These are phyloP conservation scores for Charaxes varanes DNA, from an alignment of 1,140 invertebrate species.

Conservation along the genomic window DNA sequence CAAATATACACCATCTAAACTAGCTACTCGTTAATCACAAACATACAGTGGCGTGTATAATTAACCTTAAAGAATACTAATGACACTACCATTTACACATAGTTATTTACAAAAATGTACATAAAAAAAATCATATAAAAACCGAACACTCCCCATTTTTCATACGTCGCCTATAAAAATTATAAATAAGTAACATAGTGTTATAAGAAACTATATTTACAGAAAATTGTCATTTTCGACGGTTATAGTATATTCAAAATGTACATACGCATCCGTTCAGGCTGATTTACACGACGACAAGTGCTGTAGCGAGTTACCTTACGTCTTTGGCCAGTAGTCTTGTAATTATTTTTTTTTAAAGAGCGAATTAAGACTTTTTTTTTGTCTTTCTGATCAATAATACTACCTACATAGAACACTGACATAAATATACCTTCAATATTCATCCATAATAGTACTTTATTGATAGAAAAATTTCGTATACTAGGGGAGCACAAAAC, in stretches of 20 bases:
- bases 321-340: too few relatives aligned
- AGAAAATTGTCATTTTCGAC: conserved; percentile 49
- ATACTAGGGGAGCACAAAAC: too few relatives aligned
- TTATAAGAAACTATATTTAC: conserved; percentile 53
- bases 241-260: conserved; percentile 32
- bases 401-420: too few relatives aligned
- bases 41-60: conserved; percentile 39
- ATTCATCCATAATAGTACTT: too few relatives aligned
- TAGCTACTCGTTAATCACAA: conserved; percentile 44
- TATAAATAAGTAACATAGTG: conserved; percentile 47
- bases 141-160: conserved; percentile 21
- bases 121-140: conserved; percentile 38
- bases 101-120: conserved; percentile 65
- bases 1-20: conserved; percentile 47
- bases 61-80: too few relatives aligned
- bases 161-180: conserved; percentile 25
- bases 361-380: too few relatives aligned
- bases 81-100: conserved; percentile 25
- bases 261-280: conserved; percentile 37
- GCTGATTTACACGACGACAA: too few relatives aligned
- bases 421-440: too few relatives aligned
- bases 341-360: too few relatives aligned
- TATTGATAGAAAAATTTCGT: too few relatives aligned
- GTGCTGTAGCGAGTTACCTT: too few relatives aligned
- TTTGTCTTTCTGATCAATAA: too few relatives aligned